Evolutionary conservation across 1,140 invertebrate species (phyloP), one percentile per base, ranked within the genome.

Genomic region (Meloidogyne floridensis): DNA sequence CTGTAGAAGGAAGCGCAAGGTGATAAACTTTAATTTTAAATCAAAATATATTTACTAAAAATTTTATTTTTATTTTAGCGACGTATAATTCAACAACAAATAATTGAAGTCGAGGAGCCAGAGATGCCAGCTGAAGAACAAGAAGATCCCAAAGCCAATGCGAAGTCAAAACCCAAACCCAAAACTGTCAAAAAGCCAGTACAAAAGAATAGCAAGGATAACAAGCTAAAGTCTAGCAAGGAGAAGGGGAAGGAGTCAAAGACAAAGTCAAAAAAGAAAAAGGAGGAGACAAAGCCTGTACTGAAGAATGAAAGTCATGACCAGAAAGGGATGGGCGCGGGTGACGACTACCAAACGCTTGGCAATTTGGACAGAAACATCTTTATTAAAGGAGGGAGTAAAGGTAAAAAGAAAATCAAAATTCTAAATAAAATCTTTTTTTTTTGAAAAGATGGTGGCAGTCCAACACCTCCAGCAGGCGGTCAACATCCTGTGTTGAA

Each of bases 171-270:
- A 65, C 15, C 15, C 15, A 65, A 65, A 15, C 5, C 59, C 4
- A 65, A 65, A 65, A 5, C 15, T n/a, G 59, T 6, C 15, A 65
- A 65, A 6, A 65, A 65, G n/a, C 59, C n/a, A n/a, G 15, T 4
- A n/a, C 59, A 65, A n/a, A 65, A 65, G 59, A n/a, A 15, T 65
- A n/a, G n/a, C n/a, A 65, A 65, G 59, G 59, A 65, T n/a, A 32
- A 32, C 32, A 65, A 65, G n/a, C 2, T 65, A n/a, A 65, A 15
- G n/a, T 6, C 59, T 65, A 65, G 59, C n/a, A 65, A 18, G 7
- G 59, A 65, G 15, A 65, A 65, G n/a, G n/a, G n/a, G 2, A 65
- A 65, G 59, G 7, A 65, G 15, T 65, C 59, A 65, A 65, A 65
- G n/a, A 65, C 59, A 65, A 65, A 65, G 59, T 65, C 59, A 18